Conservation (phyloP, 2,797 vertebrate species). For the Cynodonichthys magdalenae region DNA sequence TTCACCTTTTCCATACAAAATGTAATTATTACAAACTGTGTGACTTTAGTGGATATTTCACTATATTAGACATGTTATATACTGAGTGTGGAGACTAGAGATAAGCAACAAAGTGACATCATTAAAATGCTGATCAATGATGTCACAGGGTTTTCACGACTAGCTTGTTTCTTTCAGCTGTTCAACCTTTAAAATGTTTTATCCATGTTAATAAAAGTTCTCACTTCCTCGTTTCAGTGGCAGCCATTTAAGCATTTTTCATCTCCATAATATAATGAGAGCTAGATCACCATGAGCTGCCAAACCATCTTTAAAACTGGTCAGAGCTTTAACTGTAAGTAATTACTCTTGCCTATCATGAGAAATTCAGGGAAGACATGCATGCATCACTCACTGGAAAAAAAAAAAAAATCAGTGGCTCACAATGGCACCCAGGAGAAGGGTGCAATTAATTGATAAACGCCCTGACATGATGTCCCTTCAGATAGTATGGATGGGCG, state of each 20-base stretch:
- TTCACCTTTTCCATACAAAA: too few relatives aligned
- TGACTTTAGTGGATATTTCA: too few relatives aligned
- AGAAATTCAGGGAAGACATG: conserved; percentile 60
- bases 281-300: conserved; percentile 40
- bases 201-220: not conserved
- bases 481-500: conserved; percentile 70
- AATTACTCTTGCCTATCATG: conserved; percentile 68
- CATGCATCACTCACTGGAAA: conserved; percentile 68
- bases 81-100: too few relatives aligned
- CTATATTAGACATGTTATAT: too few relatives aligned
- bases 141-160: too few relatives aligned
- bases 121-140: too few relatives aligned
- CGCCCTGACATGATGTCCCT: conserved; percentile 73
- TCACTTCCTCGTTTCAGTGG: not conserved
- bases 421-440: conserved; percentile 73
- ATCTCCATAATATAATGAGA: conserved; percentile 10
- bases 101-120: too few relatives aligned
- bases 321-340: conserved; percentile 62
- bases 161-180: too few relatives aligned
- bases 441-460: conserved; percentile 83
- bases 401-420: conserved; percentile 59
- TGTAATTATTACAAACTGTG: too few relatives aligned
- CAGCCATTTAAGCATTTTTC: not conserved
- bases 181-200: not conserved
- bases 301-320: conserved; percentile 47